Percentiles rank a stretch among this genome's conserved stretches.
Conservation (phyloP, 2,113 vertebrate genomes). For the Mormoops blainvillei region DNA sequence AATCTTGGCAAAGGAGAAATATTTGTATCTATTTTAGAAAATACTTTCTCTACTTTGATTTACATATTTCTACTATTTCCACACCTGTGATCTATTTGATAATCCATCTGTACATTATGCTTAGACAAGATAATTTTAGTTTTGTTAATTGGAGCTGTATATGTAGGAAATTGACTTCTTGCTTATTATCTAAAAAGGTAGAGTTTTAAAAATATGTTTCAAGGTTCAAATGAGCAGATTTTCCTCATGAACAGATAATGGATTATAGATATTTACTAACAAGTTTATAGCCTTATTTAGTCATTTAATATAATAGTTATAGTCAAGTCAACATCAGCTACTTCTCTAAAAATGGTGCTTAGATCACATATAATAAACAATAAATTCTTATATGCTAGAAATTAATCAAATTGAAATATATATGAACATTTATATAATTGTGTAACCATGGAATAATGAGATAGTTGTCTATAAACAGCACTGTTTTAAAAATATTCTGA, state of each 20-base stretch:
- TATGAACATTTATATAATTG: neutral
- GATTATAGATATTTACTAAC: neutral
- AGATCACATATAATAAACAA: neutral
- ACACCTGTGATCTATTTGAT: neutral
- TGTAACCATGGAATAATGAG: neutral
- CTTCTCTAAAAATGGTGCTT: neutral
- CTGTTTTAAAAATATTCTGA: neutral
- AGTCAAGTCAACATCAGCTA: neutral
- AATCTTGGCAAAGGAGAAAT: neutral
- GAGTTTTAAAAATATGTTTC: neutral
- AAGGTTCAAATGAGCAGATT: neutral
- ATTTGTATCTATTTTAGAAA: neutral
- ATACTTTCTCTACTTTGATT: neutral
- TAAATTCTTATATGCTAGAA: neutral
- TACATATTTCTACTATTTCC: neutral
- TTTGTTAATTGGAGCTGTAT: neutral
- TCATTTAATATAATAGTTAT: neutral
- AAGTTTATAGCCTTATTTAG: neutral
- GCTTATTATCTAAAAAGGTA: neutral
- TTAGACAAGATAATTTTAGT: constrained; percentile 14
- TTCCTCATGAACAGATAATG: neutral
- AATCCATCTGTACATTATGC: neutral
- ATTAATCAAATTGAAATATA: neutral
- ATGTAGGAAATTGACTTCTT: neutral
- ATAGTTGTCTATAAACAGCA: neutral